phyloP scores from a whole-genome alignment of 2,797 vertebrate species.

The Sitta carolinensis region DNA sequence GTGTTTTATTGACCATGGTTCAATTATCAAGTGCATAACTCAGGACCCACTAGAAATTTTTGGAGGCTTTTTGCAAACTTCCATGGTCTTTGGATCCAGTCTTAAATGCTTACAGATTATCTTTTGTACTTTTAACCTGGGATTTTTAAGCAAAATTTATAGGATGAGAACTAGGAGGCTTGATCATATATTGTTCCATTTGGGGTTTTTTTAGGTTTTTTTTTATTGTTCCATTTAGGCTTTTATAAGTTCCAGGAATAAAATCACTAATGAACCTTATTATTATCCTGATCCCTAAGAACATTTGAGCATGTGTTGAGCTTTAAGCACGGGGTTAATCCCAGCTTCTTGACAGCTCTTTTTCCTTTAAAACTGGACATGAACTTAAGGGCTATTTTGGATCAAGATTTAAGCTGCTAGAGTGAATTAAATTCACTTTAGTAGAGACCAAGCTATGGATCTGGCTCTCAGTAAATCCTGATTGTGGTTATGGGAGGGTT shows the following conservation, averaged over 20 bases:
- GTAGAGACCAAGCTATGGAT: not conserved
- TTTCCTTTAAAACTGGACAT: not conserved
- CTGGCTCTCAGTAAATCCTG: not conserved
- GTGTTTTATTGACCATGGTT: not conserved
- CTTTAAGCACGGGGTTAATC: not conserved
- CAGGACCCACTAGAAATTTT: not conserved
- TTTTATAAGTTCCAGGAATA: not conserved
- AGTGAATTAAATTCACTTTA: not conserved
- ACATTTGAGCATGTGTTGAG: not conserved
- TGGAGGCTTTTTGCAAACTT: not conserved
- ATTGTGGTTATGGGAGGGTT: not conserved
- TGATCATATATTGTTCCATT: not conserved
- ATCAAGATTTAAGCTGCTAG: not conserved
- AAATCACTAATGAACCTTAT: not conserved
- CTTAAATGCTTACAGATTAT: not conserved
- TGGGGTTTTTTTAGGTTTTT: not conserved
- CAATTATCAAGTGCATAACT: not conserved
- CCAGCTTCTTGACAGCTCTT: not conserved
- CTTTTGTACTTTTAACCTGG: not conserved
- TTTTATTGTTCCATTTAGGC: not conserved
- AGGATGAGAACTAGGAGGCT: not conserved
- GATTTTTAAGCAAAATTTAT: not conserved
- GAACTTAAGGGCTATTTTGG: not conserved
- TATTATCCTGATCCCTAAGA: not conserved
- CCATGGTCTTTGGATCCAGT: not conserved